Evolutionary conservation across 2,888 invertebrate species (phyloP).

Genomic region (Tetheella fluctuosa): DNA sequence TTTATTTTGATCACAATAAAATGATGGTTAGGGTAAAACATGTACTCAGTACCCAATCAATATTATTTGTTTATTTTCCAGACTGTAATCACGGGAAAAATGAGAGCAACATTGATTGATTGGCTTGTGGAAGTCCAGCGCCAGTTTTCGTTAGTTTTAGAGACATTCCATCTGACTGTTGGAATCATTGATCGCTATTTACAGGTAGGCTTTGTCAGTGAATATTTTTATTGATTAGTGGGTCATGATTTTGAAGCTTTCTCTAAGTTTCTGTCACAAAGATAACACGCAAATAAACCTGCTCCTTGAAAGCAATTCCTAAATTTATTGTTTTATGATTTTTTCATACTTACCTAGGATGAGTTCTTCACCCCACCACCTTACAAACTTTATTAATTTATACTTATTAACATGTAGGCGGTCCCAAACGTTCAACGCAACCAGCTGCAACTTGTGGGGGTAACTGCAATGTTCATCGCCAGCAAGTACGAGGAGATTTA

Average conservation of each 20-base stretch:
- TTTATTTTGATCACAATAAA: too few species aligned
- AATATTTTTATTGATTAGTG: neutral
- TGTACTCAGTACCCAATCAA: too few species aligned
- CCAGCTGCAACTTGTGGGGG: slow-evolving; percentile 94
- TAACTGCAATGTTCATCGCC: slow-evolving; percentile 95
- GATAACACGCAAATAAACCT: neutral
- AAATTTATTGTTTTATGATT: too few species aligned
- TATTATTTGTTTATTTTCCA: slow-evolving; percentile 44
- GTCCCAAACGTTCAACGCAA: slow-evolving; percentile 86
- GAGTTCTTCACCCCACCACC: too few species aligned
- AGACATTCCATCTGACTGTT: slow-evolving; percentile 95
- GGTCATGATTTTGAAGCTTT: neutral
- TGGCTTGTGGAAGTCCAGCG: slow-evolving; percentile 97
- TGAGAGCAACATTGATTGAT: slow-evolving; percentile 95
- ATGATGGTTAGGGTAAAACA: too few species aligned
- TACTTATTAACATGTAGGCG: slow-evolving; percentile 69
- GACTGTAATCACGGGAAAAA: slow-evolving; percentile 88
- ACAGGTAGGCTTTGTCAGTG: slow-evolving; percentile 80
- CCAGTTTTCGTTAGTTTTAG: slow-evolving; percentile 92
- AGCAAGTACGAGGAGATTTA: slow-evolving; percentile 98
- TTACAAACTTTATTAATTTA: neutral
- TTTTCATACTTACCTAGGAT: too few species aligned
- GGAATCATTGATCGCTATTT: slow-evolving; percentile 95
- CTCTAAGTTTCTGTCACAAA: neutral
- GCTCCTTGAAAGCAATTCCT: too few species aligned